Evolutionary conservation across 1,140 invertebrate genomes (phyloP).

Genomic region (Lordiphosa clarofinis): DNA sequence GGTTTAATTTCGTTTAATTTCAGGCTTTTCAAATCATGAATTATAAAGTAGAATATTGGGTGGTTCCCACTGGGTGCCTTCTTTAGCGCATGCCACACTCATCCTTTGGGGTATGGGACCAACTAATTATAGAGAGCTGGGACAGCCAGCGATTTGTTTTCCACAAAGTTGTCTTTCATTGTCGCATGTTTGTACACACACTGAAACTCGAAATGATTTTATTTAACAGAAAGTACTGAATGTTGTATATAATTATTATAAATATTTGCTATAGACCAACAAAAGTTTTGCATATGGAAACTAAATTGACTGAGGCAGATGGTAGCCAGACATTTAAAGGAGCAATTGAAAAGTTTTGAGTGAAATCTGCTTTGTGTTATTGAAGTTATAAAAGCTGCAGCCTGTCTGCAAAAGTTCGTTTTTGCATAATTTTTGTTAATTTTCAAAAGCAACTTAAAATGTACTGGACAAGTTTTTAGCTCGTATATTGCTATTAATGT

Average conservation of each 20-base stretch:
- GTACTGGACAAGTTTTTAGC: too few species aligned
- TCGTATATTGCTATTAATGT: too few species aligned
- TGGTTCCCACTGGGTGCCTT: slow-evolving; percentile 23
- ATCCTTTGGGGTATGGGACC: slow-evolving; percentile 19
- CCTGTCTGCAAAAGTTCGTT: too few species aligned
- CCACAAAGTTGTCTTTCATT: slow-evolving; percentile 70
- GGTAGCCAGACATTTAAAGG: neutral
- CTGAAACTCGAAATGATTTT: slow-evolving; percentile 52
- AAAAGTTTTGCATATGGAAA: slow-evolving; percentile 25
- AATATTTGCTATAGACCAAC: slow-evolving; percentile 55
- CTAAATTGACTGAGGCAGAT: slow-evolving; percentile 6
- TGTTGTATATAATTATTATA: slow-evolving; percentile 63
- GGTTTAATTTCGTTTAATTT: slow-evolving; percentile 61
- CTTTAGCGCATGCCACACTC: slow-evolving; percentile 64
- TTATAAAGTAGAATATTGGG: slow-evolving; percentile 30
- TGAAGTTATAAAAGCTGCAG: too few species aligned
- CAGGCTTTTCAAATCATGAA: slow-evolving; percentile 58
- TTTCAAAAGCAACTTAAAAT: too few species aligned
- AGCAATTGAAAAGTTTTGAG: neutral
- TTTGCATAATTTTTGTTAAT: too few species aligned
- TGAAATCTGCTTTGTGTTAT: too few species aligned
- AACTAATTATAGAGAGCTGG: neutral
- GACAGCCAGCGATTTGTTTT: slow-evolving; percentile 57
- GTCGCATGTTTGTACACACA: slow-evolving; percentile 75
- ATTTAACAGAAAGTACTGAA: slow-evolving; percentile 33